Evolutionary conservation across 2,797 vertebrate genomes (phyloP), one percentile per base, ranked within the genome.

Genomic region (Fistularia commersonii): DNA sequence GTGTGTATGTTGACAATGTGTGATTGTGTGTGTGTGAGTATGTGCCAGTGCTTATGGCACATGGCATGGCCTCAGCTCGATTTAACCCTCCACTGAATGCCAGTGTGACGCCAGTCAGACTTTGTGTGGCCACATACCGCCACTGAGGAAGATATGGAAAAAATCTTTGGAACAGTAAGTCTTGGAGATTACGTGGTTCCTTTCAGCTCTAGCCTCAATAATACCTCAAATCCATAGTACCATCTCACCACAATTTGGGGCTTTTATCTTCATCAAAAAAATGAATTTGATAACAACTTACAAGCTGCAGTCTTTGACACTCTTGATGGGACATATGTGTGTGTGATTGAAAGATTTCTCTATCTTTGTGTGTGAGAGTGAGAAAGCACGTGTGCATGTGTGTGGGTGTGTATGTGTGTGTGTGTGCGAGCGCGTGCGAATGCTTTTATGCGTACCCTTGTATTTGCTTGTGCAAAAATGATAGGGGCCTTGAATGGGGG

Each of bases 151-250:
- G 89, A 89, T 81, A 88, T 85, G 88, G 89, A 90, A 90, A 90
- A 87, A 86, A 90, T 89, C 71, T 77, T 65, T 63, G 75, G 74
- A 71, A 54, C 77, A 81, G 72, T 83, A 81, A 83, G 49, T 76
- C 78, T 53, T 41, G 43, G 83, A 88, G 91, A 91, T 91, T 92
- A 90, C 65, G 64, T 69, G 85, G 88, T 84, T 87, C 80, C 86
- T 80, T 73, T 72, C 60, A 45, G 69, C 83, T 79, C 71, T 48
- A 73, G 71, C 47, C 72, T 70, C 65, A 65, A 83, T 83, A 84
- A 81, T 72, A 68, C 75, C 57, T 62, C 59, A 85, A 86, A 90
- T 88, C 80, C 83, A 66, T 8, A 53, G 74, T 82, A 83, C 85
- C 80, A 74, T 59, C 59, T 69, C 69, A 53, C 63, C 72, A 67